Percentiles rank a stretch among this genome's conserved stretches.
Conservation (phyloP, 2,797 vertebrate species). For the Phaenicophaeus curvirostris region DNA sequence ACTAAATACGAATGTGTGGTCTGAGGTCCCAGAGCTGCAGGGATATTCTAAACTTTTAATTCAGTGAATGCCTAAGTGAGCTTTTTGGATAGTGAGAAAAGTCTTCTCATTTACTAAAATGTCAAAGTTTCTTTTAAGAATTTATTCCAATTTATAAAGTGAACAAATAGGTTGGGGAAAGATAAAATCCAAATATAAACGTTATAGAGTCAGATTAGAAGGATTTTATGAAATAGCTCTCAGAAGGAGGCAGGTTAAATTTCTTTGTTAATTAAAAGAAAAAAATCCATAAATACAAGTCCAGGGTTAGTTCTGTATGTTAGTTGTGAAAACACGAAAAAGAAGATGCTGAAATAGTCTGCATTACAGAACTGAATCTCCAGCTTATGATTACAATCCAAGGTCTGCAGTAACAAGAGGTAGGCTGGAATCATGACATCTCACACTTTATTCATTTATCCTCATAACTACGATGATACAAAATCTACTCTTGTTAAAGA, state of each 20-base stretch:
- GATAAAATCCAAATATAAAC: neutral
- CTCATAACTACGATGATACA: neutral
- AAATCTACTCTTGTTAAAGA: neutral
- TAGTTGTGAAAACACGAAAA: neutral
- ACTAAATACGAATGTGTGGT: constrained; percentile 31
- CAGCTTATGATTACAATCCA: neutral
- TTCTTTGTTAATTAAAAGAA: neutral
- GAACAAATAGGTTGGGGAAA: neutral
- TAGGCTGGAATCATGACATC: neutral
- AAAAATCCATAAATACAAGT: neutral
- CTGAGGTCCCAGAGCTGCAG: constrained; percentile 30
- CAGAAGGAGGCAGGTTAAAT: neutral
- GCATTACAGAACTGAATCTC: neutral
- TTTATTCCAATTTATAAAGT: neutral
- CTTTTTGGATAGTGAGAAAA: neutral
- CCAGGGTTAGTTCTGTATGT: neutral
- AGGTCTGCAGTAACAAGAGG: neutral
- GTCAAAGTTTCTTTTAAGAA: neutral
- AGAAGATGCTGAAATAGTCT: neutral
- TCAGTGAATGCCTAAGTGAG: neutral
- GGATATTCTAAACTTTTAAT: constrained; percentile 28
- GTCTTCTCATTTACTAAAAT: neutral
- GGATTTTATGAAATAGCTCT: neutral
- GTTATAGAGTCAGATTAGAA: neutral
- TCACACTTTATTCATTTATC: neutral